These are phyloP conservation scores for Amaurobius ferox DNA, from an alignment of 2,888 invertebrate species.

Conservation along the genomic window DNA sequence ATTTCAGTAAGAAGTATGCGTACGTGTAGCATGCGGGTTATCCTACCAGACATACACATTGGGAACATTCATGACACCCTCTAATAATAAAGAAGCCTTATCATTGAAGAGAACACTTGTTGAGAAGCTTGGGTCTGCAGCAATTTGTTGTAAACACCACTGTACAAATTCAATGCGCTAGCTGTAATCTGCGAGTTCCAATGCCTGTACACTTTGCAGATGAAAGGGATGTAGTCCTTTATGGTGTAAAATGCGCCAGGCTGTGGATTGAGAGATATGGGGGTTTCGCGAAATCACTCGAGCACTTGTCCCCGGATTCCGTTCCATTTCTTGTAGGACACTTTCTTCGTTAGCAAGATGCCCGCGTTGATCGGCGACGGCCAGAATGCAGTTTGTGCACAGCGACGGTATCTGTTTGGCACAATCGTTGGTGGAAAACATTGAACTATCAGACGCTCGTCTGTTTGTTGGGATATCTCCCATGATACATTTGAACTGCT, in stretches of 20 bases:
- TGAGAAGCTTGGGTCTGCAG: not conserved
- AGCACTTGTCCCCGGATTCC: not conserved
- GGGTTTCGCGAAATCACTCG: not conserved
- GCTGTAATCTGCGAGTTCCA: not conserved
- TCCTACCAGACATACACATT: no score
- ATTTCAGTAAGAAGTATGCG: no score
- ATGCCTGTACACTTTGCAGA: not conserved
- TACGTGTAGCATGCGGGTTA: no score
- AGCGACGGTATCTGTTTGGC: not conserved
- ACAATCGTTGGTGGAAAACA: not conserved
- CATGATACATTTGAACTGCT: no score
- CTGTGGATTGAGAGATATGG: not conserved
- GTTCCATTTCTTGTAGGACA: not conserved
- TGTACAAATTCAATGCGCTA: not conserved
- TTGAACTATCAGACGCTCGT: not conserved
- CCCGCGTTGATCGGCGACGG: slow-evolving; percentile 10
- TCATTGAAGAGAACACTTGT: slow-evolving; percentile 10
- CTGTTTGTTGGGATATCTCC: no score
- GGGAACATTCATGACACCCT: no score
- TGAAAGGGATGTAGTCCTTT: slow-evolving; percentile 3
- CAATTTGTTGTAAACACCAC: not conserved
- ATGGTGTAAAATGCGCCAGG: not conserved
- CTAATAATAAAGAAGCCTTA: not conserved
- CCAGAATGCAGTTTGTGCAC: slow-evolving; percentile 15
- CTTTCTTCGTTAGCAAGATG: not conserved